Evolutionary conservation across 2,797 vertebrate genomes (phyloP), one percentile per base, ranked within the genome.

Genomic region (Sebastes iracundus): DNA sequence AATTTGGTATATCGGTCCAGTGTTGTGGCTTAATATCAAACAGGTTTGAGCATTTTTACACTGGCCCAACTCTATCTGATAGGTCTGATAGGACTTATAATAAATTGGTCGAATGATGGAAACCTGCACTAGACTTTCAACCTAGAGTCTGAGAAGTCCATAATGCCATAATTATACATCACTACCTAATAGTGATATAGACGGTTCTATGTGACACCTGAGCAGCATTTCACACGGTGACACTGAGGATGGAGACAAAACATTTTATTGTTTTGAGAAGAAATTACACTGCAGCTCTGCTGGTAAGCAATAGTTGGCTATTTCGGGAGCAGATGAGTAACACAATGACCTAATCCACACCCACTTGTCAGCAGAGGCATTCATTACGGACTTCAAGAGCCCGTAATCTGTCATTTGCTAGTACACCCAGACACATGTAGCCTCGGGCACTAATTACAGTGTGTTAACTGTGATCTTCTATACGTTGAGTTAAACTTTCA

Each of bases 301-400:
- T 67, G 59, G 68, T 23, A 77, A 85, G 71, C 72, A 81, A 86
- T 84, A 85, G 83, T 78, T 56, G 60, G 58, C 83, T 95, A 93
- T 95, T 95, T 94, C 33, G 69, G 91, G 88, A 89, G 53, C 1
- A 2, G 5, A 79, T 90, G 91, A 90, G 86, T 92, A 91, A 91
- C 81, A 90, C 79, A 88, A 91, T 88, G 91, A 93, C 82, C 88
- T 82, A 90, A 93, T 93, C 88, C 64, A 82, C 88, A 77, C 90
- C 92, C 90, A 87, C 90, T 69, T 93, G 87, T 87, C 89, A 87
- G 80, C 86, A 28, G 32, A 93, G 77, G 89, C 90, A 67, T 92
- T 93, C 90, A 94, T 95, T 95, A 93, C 7, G 10, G 56, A 59
- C 55, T 64, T 53, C 38, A 72, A 74, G 71, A 85, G 77, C 58